Percentiles rank a stretch among this genome's conserved stretches.
These are phyloP conservation scores for Plebejus argus DNA, from an alignment of 2,888 invertebrate genomes.

Conservation along the genomic window DNA sequence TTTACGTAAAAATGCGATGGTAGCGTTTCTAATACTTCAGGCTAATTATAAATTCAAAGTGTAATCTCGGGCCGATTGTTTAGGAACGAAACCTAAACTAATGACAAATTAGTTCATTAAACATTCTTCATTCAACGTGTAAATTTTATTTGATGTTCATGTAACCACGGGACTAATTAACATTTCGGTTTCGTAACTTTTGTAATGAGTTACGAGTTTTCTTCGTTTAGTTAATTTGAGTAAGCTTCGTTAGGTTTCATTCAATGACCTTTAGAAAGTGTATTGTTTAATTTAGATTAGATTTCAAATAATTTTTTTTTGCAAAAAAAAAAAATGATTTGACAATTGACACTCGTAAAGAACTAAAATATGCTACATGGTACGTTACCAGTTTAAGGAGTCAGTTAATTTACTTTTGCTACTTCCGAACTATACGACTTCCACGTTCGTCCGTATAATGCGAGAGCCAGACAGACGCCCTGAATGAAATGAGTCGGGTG, in stretches of 20 bases:
- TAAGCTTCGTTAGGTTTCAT: conserved; percentile 31
- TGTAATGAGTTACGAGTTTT: conserved; percentile 16
- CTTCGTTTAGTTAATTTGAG: conserved; percentile 32
- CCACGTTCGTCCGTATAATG: conserved; percentile 42
- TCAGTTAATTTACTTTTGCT: background rate
- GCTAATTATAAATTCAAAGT: conserved; percentile 18
- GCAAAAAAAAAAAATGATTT: too few relatives aligned
- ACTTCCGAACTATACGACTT: background rate
- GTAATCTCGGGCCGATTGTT: background rate
- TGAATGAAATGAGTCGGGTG: conserved; percentile 77
- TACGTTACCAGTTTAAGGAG: too few relatives aligned
- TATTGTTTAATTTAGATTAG: background rate
- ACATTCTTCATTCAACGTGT: conserved; percentile 14
- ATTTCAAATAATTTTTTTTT: too few relatives aligned
- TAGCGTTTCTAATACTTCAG: conserved; percentile 4
- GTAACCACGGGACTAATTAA: background rate
- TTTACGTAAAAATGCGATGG: background rate
- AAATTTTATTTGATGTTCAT: conserved; percentile 25
- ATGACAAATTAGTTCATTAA: conserved; percentile 28
- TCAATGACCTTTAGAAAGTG: background rate
- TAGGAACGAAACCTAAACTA: background rate
- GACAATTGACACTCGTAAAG: too few relatives aligned
- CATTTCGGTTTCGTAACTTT: conserved; percentile 7
- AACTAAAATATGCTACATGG: too few relatives aligned
- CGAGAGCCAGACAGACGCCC: conserved; percentile 54